phyloP scores from a whole-genome alignment of 2,888 invertebrate genomes.

The Sycophila texana region DNA sequence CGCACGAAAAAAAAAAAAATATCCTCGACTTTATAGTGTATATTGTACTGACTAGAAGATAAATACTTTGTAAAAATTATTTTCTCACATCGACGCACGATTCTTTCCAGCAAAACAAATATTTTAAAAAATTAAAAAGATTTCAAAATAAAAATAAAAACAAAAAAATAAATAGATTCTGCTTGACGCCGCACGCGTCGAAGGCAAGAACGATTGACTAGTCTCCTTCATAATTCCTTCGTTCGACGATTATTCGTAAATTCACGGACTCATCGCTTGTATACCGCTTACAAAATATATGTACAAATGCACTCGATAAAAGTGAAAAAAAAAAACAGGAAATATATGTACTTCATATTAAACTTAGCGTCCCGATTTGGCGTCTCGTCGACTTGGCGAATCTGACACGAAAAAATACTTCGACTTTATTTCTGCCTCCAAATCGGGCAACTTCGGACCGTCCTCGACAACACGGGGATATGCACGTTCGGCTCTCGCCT shows the following conservation, averaged over 20 bases:
- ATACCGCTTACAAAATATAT: slow-evolving; percentile 18
- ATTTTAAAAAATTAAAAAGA: not conserved
- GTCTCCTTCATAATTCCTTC: not conserved
- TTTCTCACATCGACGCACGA: slow-evolving; percentile 29
- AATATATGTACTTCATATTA: slow-evolving; percentile 13
- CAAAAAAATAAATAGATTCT: slow-evolving; percentile 11
- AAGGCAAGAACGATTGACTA: slow-evolving; percentile 46
- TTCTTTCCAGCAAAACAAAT: not conserved
- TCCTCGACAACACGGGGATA: slow-evolving; percentile 17
- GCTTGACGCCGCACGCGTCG: not conserved
- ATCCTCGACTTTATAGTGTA: slow-evolving; percentile 20
- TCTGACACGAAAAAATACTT: not conserved
- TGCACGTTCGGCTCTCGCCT: slow-evolving; percentile 13
- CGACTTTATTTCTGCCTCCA: not conserved
- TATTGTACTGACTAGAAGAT: slow-evolving; percentile 48
- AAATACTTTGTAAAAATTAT: slow-evolving; percentile 45
- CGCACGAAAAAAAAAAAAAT: slow-evolving; percentile 45
- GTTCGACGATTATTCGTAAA: not conserved
- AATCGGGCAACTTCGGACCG: not conserved
- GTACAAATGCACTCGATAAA: slow-evolving; percentile 22
- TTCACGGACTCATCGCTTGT: slow-evolving; percentile 4
- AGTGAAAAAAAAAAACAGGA: slow-evolving; percentile 20
- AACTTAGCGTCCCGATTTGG: slow-evolving; percentile 8
- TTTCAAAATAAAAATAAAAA: slow-evolving; percentile 11
- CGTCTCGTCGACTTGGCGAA: slow-evolving; percentile 14